These are phyloP conservation scores for Morelia viridis DNA, from an alignment of 2,797 vertebrate genomes.

Conservation along the genomic window DNA sequence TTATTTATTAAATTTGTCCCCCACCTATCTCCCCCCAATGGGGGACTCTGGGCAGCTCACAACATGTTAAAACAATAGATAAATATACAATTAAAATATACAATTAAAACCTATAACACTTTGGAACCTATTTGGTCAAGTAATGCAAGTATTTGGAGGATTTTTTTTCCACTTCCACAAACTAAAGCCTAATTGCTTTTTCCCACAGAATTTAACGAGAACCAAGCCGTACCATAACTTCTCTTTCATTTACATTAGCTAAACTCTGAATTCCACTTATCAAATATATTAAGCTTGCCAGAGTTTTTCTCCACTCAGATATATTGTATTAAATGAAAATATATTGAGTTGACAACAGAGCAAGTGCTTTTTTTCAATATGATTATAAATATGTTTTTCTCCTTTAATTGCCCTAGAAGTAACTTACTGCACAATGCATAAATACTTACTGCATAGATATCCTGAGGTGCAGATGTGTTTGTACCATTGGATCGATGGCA, in stretches of 20 bases:
- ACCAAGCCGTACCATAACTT: background rate
- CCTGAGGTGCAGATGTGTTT: slow-evolving; percentile 95
- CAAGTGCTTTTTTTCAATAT: background rate
- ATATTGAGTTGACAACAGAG: background rate
- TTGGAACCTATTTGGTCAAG: background rate
- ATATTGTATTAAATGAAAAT: slow-evolving; percentile 1
- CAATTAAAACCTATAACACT: background rate
- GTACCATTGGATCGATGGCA: slow-evolving; percentile 99
- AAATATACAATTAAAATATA: too few relatives aligned
- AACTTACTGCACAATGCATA: accelerated
- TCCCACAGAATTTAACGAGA: background rate
- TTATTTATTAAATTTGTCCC: too few relatives aligned
- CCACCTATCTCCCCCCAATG: too few relatives aligned
- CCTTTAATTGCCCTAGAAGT: background rate
- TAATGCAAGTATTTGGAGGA: background rate
- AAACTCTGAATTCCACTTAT: background rate
- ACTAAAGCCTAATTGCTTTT: background rate
- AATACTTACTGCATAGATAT: slow-evolving; percentile 94
- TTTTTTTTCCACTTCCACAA: background rate
- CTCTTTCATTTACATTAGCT: background rate
- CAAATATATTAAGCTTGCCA: background rate
- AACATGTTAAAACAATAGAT: too few relatives aligned
- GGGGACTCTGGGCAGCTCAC: too few relatives aligned
- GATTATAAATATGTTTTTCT: background rate
- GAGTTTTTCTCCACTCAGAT: background rate